Evolutionary conservation across 2,113 vertebrate genomes (phyloP).

Genomic region (Microcebus tavaratra): DNA sequence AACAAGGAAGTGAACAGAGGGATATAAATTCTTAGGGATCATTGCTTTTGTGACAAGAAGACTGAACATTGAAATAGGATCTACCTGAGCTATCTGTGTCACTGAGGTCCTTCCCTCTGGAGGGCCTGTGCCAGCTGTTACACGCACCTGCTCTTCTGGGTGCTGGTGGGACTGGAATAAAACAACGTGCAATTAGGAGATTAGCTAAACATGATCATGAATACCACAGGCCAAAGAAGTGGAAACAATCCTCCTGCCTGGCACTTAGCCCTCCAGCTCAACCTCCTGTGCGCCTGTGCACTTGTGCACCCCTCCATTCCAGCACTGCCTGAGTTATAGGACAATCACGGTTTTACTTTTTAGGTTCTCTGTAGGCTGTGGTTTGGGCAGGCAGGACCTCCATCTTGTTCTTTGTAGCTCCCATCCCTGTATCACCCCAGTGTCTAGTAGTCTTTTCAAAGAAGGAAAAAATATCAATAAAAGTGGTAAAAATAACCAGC

Average conservation of each 20-base stretch:
- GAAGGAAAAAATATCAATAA: background rate
- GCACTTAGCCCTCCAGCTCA: background rate
- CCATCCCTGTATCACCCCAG: background rate
- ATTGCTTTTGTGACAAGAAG: background rate
- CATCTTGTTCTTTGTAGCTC: background rate
- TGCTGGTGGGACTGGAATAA: constrained; percentile 65
- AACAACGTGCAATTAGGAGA: background rate
- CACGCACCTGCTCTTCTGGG: constrained; percentile 34
- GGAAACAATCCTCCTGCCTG: background rate
- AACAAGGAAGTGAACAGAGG: background rate
- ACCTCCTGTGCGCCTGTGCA: background rate
- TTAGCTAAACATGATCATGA: background rate
- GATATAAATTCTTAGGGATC: background rate
- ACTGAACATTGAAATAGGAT: background rate
- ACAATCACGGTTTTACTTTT: background rate
- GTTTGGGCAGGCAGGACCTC: background rate
- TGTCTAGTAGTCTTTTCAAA: background rate
- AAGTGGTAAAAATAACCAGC: background rate
- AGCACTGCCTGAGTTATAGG: background rate
- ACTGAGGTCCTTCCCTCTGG: constrained; percentile 84
- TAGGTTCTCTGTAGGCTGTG: background rate
- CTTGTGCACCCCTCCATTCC: rapidly evolving
- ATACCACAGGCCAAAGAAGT: background rate
- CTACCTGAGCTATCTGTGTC: constrained; percentile 89
- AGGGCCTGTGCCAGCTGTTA: background rate